phyloP scores from a whole-genome alignment of 1,140 invertebrate species.

The Probaryconus sp. region DNA sequence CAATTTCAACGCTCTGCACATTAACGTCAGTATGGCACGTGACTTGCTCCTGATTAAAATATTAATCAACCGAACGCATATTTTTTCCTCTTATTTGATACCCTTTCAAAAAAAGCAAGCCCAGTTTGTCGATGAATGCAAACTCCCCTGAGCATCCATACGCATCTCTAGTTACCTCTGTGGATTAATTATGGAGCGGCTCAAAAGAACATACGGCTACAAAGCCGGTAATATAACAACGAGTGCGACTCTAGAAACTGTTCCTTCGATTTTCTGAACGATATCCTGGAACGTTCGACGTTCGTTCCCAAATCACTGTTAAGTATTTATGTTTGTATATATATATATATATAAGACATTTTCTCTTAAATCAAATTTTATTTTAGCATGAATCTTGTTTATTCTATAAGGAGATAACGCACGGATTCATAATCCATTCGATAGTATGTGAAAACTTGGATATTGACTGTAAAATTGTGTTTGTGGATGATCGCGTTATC shows the following conservation, averaged over 20 bases:
- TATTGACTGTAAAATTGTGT: neutral
- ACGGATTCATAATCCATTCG: too few species aligned
- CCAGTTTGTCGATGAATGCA: constrained; percentile 70
- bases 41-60: constrained; percentile 75
- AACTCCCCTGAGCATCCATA: constrained; percentile 70
- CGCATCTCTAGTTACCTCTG: constrained; percentile 76
- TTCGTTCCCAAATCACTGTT: too few species aligned
- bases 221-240: constrained; percentile 74
- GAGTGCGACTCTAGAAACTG: constrained; percentile 62
- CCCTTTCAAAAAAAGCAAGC: constrained; percentile 75
- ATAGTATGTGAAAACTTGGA: too few species aligned
- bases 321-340: too few species aligned
- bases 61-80: constrained; percentile 70
- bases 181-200: constrained; percentile 77
- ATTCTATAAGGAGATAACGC: too few species aligned
- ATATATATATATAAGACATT: too few species aligned
- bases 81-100: constrained; percentile 68
- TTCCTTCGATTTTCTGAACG: constrained; percentile 16
- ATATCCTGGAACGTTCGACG: constrained; percentile 10
- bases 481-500: too few species aligned
- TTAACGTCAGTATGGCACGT: constrained; percentile 69
- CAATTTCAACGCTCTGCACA: constrained; percentile 52
- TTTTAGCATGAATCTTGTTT: too few species aligned
- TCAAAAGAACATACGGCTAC: constrained; percentile 76
- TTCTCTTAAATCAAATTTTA: too few species aligned